Evolutionary conservation across 2,797 vertebrate species (phyloP), one percentile per base, ranked within the genome.

Genomic region (Mormyrops boulengeri): DNA sequence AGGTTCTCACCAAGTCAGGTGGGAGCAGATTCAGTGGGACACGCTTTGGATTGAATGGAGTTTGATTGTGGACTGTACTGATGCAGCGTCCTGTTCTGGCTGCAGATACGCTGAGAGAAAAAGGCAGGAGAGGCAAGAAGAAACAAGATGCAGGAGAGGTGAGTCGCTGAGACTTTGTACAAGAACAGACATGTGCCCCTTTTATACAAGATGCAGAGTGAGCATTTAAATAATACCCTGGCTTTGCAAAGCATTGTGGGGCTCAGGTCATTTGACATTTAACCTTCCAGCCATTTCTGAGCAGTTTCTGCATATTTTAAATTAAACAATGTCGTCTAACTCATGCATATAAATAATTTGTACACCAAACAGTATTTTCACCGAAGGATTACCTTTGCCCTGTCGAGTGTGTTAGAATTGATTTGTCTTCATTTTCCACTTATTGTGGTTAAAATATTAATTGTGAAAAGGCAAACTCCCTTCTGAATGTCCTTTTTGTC

Each of bases 1-100:
- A 94, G 88, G 94, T 99, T 89, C 96, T 98, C 69, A 96, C 96
- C 52, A 97, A 97, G 97, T 97, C 98, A 92, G 98, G 98, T 98
- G 88, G 92, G 91, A 92, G 3, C 12, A 85, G 34, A 38, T 9
- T 38, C 12, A 3, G 53, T 19, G 12, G 38, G 5, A 22, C 1
- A 2, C 57, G 80, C 22, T 22, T 57, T 38, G 19, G 11, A 34
- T 17, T 0, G 11, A 22, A 55, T 47, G 82, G 14, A 66, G 88
- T 41, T 66, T 86, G 14, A 89, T 30, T 47, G 14, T 34, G 22
- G 19, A 52, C 12, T 11, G 4, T 30, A 14, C 22, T 85, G 82
- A 85, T n/a, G 7, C 4, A 2, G 17, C 47, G 2, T 85, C 1
- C 7, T 8, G 2, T 5, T 89, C 84, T 44, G 55, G 66, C 84